A percentile compares a stretch with the other conserved stretches of the same genome.
Conservation (phyloP, 2,113 vertebrate species). For the Cathartes aura region DNA sequence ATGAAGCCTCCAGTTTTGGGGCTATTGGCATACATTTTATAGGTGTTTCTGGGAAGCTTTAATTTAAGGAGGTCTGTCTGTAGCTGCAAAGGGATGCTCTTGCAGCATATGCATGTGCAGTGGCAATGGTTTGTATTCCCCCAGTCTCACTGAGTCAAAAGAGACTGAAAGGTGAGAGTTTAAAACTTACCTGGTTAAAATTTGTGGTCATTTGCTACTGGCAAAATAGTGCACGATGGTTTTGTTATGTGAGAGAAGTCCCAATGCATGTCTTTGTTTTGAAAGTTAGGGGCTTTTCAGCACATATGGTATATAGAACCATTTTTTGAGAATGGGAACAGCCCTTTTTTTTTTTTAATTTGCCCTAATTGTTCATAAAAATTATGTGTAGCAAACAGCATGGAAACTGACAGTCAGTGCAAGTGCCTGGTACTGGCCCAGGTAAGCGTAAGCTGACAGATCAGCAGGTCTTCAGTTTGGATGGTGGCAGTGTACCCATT, state of each 20-base stretch:
- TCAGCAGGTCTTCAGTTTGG: neutral
- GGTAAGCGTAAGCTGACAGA: neutral
- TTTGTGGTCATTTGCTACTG: neutral
- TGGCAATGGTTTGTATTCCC: neutral
- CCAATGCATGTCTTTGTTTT: neutral
- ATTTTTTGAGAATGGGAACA: neutral
- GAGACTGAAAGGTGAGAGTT: neutral
- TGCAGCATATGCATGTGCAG: neutral
- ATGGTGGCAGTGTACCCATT: neutral
- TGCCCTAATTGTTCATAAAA: neutral
- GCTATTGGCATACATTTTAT: neutral
- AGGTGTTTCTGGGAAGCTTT: neutral
- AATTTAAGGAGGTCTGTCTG: neutral
- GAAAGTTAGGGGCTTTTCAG: neutral
- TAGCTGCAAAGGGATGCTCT: neutral
- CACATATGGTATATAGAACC: neutral
- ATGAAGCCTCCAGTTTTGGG: neutral
- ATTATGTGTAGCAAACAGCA: neutral
- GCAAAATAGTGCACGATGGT: neutral
- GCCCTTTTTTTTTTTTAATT: neutral
- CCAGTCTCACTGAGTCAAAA: neutral
- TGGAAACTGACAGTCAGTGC: neutral
- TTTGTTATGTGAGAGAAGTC: neutral
- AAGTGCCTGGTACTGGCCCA: neutral
- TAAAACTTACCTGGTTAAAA: neutral